Evolutionary conservation across 1,140 invertebrate genomes (phyloP).

Genomic region (Helicoverpa armigera): DNA sequence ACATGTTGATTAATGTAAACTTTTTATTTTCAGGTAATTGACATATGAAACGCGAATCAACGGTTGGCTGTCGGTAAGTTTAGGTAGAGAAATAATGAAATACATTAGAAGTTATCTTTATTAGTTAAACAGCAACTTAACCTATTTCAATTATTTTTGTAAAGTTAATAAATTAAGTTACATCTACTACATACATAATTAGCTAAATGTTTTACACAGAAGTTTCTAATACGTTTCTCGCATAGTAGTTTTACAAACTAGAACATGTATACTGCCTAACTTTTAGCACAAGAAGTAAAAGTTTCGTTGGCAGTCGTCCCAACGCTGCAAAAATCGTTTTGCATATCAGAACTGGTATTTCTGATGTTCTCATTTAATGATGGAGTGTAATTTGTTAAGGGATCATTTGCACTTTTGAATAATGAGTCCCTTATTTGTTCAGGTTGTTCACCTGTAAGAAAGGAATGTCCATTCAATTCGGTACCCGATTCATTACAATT

Average conservation of each 20-base stretch:
- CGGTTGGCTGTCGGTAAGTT: not conserved
- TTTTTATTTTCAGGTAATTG: not conserved
- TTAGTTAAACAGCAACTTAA: no score
- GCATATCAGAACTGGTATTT: conserved; percentile 18
- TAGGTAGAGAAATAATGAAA: no score
- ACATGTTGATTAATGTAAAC: not conserved
- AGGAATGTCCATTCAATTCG: conserved; percentile 33
- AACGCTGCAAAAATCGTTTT: conserved; percentile 22
- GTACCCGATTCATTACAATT: conserved; percentile 19
- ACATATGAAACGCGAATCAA: not conserved
- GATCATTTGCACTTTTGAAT: conserved; percentile 16
- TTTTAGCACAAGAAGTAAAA: not conserved
- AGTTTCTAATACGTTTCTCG: not conserved
- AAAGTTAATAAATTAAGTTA: not conserved
- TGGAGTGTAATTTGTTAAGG: not conserved
- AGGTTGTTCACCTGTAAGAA: not conserved
- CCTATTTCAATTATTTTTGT: not conserved
- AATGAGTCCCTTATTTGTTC: conserved; percentile 11
- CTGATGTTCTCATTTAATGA: conserved; percentile 6
- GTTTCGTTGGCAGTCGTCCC: conserved; percentile 14
- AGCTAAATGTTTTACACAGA: not conserved
- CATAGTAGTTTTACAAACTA: not conserved
- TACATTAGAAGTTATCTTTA: no score
- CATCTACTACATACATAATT: no score
- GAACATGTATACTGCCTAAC: conserved; percentile 1